Evolutionary conservation across 1,140 invertebrate species (phyloP).

Genomic region (Vanessa atalanta): DNA sequence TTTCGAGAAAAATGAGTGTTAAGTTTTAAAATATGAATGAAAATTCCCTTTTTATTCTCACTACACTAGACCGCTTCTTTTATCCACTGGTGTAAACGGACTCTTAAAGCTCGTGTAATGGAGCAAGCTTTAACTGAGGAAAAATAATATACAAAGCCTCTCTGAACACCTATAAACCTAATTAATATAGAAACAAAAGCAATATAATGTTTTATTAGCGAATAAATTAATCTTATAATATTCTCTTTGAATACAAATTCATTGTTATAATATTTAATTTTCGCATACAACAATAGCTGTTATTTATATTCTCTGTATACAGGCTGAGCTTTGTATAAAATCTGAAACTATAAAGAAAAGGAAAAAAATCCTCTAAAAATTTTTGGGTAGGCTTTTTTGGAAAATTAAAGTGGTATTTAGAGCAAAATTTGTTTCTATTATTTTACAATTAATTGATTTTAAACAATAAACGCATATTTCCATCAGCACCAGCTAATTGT

Average conservation of each 20-base stretch:
- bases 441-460: too few relatives aligned
- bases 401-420: too few relatives aligned
- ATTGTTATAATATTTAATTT: background rate
- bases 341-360: too few relatives aligned
- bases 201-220: background rate
- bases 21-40: background rate
- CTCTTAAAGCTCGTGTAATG: background rate
- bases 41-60: background rate
- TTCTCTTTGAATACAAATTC: background rate
- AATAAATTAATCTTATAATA: slow-evolving; percentile 6
- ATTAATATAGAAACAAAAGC: slow-evolving; percentile 7
- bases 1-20: too few relatives aligned
- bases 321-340: too few relatives aligned
- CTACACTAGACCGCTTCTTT: background rate
- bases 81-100: background rate
- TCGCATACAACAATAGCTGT: too few relatives aligned
- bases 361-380: too few relatives aligned
- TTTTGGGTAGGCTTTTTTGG: too few relatives aligned
- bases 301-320: too few relatives aligned
- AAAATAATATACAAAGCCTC: slow-evolving; percentile 8
- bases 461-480: too few relatives aligned
- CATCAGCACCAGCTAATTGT: too few relatives aligned
- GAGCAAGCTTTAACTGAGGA: background rate
- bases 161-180: background rate
- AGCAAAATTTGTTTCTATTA: too few relatives aligned